These are phyloP conservation scores for Protodeltote pygarga DNA, from an alignment of 2,888 invertebrate genomes.

Conservation along the genomic window DNA sequence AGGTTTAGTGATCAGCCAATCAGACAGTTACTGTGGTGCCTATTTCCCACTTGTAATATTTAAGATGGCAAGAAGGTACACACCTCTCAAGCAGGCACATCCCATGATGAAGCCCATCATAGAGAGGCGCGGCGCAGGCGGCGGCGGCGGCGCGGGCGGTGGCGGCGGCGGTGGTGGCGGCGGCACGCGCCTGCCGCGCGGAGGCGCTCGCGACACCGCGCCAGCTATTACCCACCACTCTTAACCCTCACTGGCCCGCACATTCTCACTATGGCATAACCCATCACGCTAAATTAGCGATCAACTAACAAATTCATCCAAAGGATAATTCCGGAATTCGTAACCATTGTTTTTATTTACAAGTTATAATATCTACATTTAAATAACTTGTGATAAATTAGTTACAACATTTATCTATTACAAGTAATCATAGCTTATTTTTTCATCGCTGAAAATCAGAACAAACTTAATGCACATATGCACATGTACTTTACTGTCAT, in stretches of 20 bases:
- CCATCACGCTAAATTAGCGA: constrained; percentile 44
- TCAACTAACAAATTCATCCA: constrained; percentile 14
- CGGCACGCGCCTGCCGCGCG: constrained; percentile 81
- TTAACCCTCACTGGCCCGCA: constrained; percentile 66
- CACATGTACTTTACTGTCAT: constrained; percentile 19
- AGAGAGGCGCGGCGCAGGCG: constrained; percentile 79
- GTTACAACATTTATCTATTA: too few relatives aligned
- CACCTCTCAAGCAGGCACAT: constrained; percentile 96
- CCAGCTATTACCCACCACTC: constrained; percentile 68
- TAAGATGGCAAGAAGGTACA: too few relatives aligned
- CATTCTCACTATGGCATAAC: constrained; percentile 46
- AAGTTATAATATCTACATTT: neutral
- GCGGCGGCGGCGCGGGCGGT: constrained; percentile 65
- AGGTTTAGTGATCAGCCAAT: too few relatives aligned
- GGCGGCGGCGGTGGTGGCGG: constrained; percentile 75
- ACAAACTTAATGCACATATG: constrained; percentile 1
- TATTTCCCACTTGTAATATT: too few relatives aligned
- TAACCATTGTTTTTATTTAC: constrained; percentile 22
- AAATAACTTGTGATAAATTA: too few relatives aligned
- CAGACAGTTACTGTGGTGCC: too few relatives aligned
- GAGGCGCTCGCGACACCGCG: constrained; percentile 75
- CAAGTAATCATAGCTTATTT: neutral
- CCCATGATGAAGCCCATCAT: constrained; percentile 98
- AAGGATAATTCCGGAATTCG: constrained; percentile 5
- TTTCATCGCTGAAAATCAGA: constrained; percentile 2